Evolutionary conservation across 2,797 vertebrate species (phyloP).

Genomic region (Notamacropus eugenii): DNA sequence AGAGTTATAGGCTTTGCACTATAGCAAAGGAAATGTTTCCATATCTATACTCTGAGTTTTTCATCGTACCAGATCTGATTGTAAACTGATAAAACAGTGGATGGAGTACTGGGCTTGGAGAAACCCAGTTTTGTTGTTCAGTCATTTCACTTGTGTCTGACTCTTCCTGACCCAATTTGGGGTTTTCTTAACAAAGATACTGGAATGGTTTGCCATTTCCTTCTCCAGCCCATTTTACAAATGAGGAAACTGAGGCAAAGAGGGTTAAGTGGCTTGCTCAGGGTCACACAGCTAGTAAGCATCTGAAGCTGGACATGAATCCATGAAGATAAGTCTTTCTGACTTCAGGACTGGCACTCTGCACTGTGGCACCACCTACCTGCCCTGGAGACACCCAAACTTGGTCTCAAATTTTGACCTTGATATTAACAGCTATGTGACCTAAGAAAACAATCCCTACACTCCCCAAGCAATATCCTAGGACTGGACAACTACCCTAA

Average conservation of each 20-base stretch:
- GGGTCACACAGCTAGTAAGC: neutral
- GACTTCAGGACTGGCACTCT: neutral
- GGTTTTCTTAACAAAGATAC: neutral
- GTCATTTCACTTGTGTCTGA: neutral
- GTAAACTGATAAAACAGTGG: neutral
- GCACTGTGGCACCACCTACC: neutral
- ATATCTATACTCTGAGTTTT: neutral
- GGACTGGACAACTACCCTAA: neutral
- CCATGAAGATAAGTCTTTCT: neutral
- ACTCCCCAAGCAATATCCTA: neutral
- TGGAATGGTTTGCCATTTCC: too few species aligned
- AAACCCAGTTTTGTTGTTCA: neutral
- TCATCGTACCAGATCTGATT: neutral
- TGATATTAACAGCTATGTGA: neutral
- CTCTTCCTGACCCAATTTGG: neutral
- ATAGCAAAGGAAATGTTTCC: neutral
- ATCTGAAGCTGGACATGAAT: neutral
- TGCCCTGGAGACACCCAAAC: neutral
- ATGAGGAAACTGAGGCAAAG: neutral
- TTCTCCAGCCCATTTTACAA: neutral
- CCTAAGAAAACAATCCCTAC: neutral
- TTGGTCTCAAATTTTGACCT: neutral
- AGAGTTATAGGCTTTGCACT: neutral
- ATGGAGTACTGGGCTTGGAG: neutral
- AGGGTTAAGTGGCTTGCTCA: neutral